phyloP scores from a whole-genome alignment of 2,113 vertebrate genomes.

The Tonatia bakeri region DNA sequence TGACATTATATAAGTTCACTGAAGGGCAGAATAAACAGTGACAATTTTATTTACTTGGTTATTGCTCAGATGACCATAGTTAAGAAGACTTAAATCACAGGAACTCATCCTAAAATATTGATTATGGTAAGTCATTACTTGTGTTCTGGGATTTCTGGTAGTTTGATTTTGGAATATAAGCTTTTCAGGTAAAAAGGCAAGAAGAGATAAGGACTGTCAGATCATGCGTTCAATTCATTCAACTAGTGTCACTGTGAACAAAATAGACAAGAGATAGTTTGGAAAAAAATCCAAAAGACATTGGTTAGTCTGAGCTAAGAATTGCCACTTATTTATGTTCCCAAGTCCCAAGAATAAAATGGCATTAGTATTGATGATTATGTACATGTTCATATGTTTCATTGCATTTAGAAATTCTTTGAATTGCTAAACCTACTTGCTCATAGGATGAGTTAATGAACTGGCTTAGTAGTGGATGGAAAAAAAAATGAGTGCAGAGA shows the following conservation, averaged over 20 bases:
- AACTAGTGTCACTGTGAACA: neutral
- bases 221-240: neutral
- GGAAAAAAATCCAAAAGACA: neutral
- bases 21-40: neutral
- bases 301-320: neutral
- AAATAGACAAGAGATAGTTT: neutral
- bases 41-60: slow-evolving; percentile 5
- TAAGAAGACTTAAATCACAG: slow-evolving; percentile 10
- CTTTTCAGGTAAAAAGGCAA: neutral
- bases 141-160: neutral
- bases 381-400: neutral
- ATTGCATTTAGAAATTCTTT: neutral
- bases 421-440: neutral
- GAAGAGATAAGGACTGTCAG: neutral
- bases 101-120: neutral
- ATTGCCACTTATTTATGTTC: neutral
- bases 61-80: neutral
- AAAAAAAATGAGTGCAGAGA: neutral
- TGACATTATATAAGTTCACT: neutral
- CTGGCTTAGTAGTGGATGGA: neutral
- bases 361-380: neutral
- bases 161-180: neutral
- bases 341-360: neutral
- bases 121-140: neutral
- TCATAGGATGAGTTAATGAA: neutral